phyloP scores from a whole-genome alignment of 2,797 vertebrate species.

The Halcyon chelicuti region DNA sequence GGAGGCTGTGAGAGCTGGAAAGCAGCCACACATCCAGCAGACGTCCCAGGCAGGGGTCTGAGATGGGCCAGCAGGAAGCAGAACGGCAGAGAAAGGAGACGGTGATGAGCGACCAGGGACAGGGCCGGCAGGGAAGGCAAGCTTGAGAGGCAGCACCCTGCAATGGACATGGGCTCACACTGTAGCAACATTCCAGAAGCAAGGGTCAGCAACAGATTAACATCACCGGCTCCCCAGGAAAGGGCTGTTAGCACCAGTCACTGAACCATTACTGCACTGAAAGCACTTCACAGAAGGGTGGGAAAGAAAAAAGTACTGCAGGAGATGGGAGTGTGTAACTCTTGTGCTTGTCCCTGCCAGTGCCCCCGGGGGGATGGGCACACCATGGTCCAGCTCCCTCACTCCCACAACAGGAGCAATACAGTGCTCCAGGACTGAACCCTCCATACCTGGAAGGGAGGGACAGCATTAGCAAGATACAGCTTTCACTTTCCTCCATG shows the following conservation, averaged over 20 bases:
- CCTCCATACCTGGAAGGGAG: neutral
- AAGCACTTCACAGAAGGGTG: neutral
- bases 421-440: neutral
- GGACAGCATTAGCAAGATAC: fast-evolving
- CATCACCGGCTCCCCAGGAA: neutral
- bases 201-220: neutral
- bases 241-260: neutral
- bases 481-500: neutral
- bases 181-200: neutral
- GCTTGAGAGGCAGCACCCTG: fast-evolving
- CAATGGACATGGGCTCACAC: fast-evolving
- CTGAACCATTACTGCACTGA: neutral
- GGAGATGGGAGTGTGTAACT: fast-evolving
- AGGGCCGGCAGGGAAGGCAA: neutral
- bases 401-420: neutral
- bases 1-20: neutral
- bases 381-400: neutral
- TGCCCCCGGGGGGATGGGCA: neutral
- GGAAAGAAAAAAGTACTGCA: neutral
- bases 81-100: neutral
- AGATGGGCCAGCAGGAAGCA: neutral
- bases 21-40: neutral
- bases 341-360: neutral
- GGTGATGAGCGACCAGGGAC: neutral
- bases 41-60: neutral